These are phyloP conservation scores for Cavia porcellus DNA, from an alignment of 2,113 vertebrate genomes.

Conservation along the genomic window DNA sequence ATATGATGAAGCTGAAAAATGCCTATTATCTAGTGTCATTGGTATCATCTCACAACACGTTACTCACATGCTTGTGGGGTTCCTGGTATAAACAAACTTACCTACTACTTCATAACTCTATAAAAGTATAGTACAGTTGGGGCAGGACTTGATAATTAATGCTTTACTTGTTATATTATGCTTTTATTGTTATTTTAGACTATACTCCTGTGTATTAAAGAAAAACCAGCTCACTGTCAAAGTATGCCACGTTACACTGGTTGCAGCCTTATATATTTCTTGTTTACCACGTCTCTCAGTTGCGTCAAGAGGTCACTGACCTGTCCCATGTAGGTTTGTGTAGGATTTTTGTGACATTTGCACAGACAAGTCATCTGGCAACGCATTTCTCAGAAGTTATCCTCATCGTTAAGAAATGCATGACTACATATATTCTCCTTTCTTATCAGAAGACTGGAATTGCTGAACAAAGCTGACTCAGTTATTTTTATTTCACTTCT, in stretches of 20 bases:
- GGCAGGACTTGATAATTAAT: background rate
- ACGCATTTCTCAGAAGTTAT: background rate
- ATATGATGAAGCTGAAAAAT: background rate
- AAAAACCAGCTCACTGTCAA: background rate
- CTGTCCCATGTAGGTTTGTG: background rate
- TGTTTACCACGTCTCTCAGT: background rate
- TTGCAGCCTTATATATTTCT: background rate
- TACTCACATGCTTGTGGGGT: background rate
- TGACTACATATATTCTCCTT: background rate
- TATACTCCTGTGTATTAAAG: background rate
- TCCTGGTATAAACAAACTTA: background rate
- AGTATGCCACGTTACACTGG: no score
- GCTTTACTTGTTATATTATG: background rate
- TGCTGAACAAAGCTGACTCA: background rate
- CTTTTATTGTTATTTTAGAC: background rate
- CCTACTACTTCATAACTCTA: background rate
- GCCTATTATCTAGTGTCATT: background rate
- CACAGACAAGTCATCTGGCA: background rate
- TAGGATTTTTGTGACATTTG: background rate
- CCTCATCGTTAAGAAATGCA: background rate
- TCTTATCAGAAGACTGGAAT: background rate
- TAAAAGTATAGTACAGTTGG: background rate
- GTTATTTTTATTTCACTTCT: slow-evolving; percentile 17
- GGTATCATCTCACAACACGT: background rate
- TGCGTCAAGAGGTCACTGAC: background rate